These are phyloP conservation scores for Drosophila putrida DNA, from an alignment of 2,888 invertebrate genomes.

Conservation along the genomic window DNA sequence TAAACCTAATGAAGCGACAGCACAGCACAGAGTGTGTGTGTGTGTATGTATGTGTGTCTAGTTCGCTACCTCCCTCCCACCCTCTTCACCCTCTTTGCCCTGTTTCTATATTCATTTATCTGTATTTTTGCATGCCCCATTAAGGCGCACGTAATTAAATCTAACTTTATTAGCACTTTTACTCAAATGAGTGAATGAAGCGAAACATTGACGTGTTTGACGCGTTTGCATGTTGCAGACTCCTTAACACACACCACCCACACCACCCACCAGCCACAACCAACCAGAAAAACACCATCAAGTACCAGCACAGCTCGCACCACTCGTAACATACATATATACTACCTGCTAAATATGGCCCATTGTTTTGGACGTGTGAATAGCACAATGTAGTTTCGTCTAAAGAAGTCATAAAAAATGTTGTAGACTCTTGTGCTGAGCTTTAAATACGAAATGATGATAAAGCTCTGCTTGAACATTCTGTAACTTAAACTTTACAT, in stretches of 20 bases:
- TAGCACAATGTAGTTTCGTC: constrained; percentile 13
- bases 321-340: background rate
- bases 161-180: constrained; percentile 77
- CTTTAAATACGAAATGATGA: background rate
- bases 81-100: background rate
- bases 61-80: background rate
- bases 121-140: constrained; percentile 57
- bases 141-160: constrained; percentile 76
- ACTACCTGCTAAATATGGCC: constrained; percentile 9
- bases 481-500: background rate
- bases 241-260: background rate
- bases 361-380: constrained; percentile 26
- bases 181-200: constrained; percentile 37
- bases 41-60: constrained; percentile 7
- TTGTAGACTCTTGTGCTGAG: constrained; percentile 11
- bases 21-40: constrained; percentile 18
- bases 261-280: background rate
- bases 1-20: constrained; percentile 67
- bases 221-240: constrained; percentile 41
- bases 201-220: constrained; percentile 13
- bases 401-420: constrained; percentile 13
- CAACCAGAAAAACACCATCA: background rate
- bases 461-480: too few relatives aligned
- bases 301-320: background rate
- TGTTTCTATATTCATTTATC: constrained; percentile 9